A percentile compares a stretch with the other conserved stretches of the same genome.
Conservation (phyloP, 2,888 invertebrate species). For the Nephrotoma appendiculata region DNA sequence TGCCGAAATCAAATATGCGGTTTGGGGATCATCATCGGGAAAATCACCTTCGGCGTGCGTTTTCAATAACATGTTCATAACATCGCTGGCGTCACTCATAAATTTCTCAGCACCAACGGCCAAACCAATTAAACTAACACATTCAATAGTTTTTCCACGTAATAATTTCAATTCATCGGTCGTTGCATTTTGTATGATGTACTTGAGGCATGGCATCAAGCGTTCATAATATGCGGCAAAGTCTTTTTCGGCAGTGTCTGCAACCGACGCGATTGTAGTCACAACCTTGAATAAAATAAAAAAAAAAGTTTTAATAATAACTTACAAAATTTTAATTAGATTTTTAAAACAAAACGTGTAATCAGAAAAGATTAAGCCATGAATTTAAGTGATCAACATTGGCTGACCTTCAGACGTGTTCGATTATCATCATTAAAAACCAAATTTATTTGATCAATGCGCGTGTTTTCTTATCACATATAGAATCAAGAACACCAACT, state of each 20-base stretch:
- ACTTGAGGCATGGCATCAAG: slow-evolving; percentile 87
- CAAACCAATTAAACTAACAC: slow-evolving; percentile 91
- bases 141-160: slow-evolving; percentile 97
- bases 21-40: slow-evolving; percentile 92
- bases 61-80: slow-evolving; percentile 88
- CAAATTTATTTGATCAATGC: neutral
- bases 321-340: neutral
- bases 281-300: slow-evolving; percentile 47
- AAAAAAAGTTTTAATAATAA: neutral
- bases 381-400: neutral
- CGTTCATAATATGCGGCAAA: slow-evolving; percentile 91
- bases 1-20: slow-evolving; percentile 94
- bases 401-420: neutral
- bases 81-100: slow-evolving; percentile 79
- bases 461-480: neutral
- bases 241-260: slow-evolving; percentile 94
- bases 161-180: slow-evolving; percentile 77
- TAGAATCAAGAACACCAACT: no score
- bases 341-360: neutral
- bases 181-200: slow-evolving; percentile 89
- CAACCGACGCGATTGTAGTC: slow-evolving; percentile 97
- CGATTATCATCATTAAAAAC: neutral
- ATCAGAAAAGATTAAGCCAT: slow-evolving; percentile 5
- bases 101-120: slow-evolving; percentile 77
- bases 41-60: slow-evolving; percentile 75